Conservation (phyloP, 2,797 vertebrate species). For the Epinephelus malabaricus region DNA sequence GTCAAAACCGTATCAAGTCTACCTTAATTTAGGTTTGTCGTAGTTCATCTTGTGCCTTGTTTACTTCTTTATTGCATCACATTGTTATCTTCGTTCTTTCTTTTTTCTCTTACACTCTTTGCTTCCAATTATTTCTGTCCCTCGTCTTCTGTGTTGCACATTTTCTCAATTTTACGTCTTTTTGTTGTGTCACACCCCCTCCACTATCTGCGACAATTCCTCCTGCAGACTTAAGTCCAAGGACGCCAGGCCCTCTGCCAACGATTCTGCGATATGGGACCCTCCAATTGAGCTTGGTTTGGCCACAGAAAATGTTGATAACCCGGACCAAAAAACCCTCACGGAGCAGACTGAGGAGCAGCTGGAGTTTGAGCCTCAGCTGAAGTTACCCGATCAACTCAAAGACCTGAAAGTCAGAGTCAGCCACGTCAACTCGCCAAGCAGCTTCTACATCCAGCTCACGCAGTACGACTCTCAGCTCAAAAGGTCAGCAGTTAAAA, state of each 20-base stretch:
- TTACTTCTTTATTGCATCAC: too few relatives aligned
- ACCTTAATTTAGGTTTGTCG: too few relatives aligned
- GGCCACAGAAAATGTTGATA: accelerated
- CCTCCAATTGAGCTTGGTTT: slow-evolving; percentile 66
- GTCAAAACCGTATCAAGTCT: too few relatives aligned
- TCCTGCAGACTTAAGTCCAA: background rate
- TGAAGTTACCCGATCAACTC: slow-evolving; percentile 62
- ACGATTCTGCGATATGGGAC: slow-evolving; percentile 76
- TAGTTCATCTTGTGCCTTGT: too few relatives aligned
- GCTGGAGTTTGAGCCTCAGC: slow-evolving; percentile 46
- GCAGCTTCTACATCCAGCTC: slow-evolving; percentile 91
- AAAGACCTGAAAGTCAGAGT: slow-evolving; percentile 87
- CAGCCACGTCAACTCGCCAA: slow-evolving; percentile 90
- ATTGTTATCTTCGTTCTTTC: too few relatives aligned
- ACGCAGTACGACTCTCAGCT: slow-evolving; percentile 82
- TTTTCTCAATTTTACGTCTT: background rate
- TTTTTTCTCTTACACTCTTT: too few relatives aligned
- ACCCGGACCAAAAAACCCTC: background rate
- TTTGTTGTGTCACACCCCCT: background rate
- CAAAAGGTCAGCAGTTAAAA: slow-evolving; percentile 84
- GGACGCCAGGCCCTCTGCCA: background rate
- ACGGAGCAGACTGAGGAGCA: background rate
- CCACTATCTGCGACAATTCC: background rate
- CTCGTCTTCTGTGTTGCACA: background rate
- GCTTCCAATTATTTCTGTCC: background rate